Conservation (phyloP, 2,888 invertebrate species). For the Mylabris sibirica region DNA sequence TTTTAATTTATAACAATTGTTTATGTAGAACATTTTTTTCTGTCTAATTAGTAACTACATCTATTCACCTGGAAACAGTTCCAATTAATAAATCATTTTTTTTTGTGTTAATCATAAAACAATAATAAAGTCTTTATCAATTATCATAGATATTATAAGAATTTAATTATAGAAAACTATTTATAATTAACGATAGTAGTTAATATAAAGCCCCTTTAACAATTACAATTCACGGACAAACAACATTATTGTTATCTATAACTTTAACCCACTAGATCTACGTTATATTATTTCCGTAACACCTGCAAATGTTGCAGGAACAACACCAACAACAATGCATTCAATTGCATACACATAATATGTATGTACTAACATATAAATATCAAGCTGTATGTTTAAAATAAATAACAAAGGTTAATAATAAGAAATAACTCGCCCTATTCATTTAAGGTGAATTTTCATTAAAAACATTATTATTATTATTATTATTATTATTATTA, state of each 20-base stretch:
- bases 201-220: background rate
- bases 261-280: background rate
- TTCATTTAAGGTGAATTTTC: background rate
- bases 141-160: background rate
- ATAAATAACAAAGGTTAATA: background rate
- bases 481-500: background rate
- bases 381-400: background rate
- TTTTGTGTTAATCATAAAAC: too few species aligned
- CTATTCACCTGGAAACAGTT: too few species aligned
- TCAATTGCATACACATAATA: background rate
- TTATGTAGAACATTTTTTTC: background rate
- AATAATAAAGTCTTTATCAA: background rate
- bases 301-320: constrained; percentile 1
- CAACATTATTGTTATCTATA: background rate
- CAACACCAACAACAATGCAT: constrained; percentile 10
- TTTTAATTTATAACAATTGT: background rate
- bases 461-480: background rate
- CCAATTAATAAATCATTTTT: too few species aligned
- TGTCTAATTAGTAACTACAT: background rate
- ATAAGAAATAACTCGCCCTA: background rate
- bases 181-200: background rate
- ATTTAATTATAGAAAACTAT: background rate
- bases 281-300: background rate
- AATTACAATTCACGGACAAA: background rate
- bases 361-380: background rate